phyloP scores from a whole-genome alignment of 2,888 invertebrate species.

The Parnassius orleans region DNA sequence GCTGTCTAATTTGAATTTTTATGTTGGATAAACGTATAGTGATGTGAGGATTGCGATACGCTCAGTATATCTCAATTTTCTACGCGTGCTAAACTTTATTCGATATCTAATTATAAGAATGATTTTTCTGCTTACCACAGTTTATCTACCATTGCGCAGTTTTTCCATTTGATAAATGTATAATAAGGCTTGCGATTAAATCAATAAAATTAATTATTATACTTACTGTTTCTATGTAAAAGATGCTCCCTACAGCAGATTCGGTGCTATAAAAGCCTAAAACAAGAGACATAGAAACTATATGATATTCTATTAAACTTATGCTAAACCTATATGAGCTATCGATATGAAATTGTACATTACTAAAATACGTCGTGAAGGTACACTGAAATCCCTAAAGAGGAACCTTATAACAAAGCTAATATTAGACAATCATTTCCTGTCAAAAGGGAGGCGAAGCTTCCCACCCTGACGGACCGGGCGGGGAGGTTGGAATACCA shows the following conservation, averaged over 20 bases:
- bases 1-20: conserved; percentile 48
- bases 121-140: too few relatives aligned
- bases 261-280: background rate
- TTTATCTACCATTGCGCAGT: too few relatives aligned
- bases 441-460: conserved; percentile 70
- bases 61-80: conserved; percentile 22
- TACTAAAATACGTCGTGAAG: conserved; percentile 29
- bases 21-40: conserved; percentile 25
- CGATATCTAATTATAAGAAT: background rate
- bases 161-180: too few relatives aligned
- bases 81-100: conserved; percentile 20
- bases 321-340: background rate
- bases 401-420: conserved; percentile 78
- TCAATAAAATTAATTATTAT: background rate
- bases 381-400: conserved; percentile 60
- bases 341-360: conserved; percentile 16
- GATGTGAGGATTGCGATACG: conserved; percentile 23
- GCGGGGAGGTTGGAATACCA: conserved; percentile 55
- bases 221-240: background rate
- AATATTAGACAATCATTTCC: conserved; percentile 81
- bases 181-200: too few relatives aligned
- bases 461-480: conserved; percentile 51
- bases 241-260: too few relatives aligned
- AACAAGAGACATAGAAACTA: too few relatives aligned
- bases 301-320: too few relatives aligned